phyloP scores from a whole-genome alignment of 2,888 invertebrate species.

The Drosophila pegasa region DNA sequence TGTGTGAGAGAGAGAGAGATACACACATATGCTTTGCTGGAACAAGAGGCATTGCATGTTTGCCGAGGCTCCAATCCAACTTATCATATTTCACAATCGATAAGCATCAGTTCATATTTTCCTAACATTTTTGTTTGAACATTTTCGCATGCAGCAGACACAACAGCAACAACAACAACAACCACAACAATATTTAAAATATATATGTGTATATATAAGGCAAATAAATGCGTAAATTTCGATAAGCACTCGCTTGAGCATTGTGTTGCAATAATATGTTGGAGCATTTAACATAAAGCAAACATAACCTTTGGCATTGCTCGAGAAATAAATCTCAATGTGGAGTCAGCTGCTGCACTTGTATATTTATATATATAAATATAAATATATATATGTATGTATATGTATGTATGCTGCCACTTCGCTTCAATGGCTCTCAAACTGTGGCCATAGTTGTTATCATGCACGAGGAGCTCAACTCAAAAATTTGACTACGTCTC shows the following conservation, averaged over 20 bases:
- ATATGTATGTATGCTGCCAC: constrained; percentile 30
- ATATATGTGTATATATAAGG: constrained; percentile 9
- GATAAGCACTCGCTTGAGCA: constrained; percentile 65
- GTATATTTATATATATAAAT: not conserved
- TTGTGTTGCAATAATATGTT: constrained; percentile 79
- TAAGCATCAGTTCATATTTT: constrained; percentile 83
- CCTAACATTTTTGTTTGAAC: constrained; percentile 76
- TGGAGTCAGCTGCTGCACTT: constrained; percentile 3
- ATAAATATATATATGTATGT: not conserved
- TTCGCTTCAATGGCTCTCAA: constrained; percentile 74
- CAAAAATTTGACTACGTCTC: constrained; percentile 61
- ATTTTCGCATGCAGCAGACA: constrained; percentile 68
- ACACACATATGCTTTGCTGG: constrained; percentile 1
- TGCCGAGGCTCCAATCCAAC: constrained; percentile 31
- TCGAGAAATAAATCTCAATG: constrained; percentile 45
- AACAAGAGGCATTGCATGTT: constrained; percentile 35
- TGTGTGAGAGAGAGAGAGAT: constrained; percentile 1
- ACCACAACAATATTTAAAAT: constrained; percentile 5
- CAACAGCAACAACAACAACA: constrained; percentile 36
- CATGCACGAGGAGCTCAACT: constrained; percentile 77
- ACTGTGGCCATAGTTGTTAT: constrained; percentile 80
- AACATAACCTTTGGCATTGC: constrained; percentile 80
- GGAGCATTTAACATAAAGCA: constrained; percentile 82
- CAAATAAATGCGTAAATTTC: constrained; percentile 65
- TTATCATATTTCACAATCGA: constrained; percentile 82